A percentile compares a stretch with the other conserved stretches of the same genome.
Conservation (phyloP, 2,797 vertebrate species). For the Nannoperca obscura region DNA sequence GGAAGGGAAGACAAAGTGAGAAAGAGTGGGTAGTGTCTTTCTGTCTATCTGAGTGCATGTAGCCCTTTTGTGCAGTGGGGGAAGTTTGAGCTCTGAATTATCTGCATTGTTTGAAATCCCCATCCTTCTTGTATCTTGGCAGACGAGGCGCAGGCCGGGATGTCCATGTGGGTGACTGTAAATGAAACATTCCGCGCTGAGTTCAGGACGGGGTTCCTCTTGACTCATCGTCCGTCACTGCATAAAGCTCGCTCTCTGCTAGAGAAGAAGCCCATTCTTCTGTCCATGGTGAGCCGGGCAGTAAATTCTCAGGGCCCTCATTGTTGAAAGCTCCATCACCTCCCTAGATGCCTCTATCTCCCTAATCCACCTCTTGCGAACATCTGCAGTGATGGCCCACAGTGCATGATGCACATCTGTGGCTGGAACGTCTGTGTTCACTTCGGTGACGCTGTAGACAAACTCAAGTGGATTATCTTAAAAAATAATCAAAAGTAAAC, state of each 20-base stretch:
- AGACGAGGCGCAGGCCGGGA: constrained; percentile 60
- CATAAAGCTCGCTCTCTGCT: constrained; percentile 61
- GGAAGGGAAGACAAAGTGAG: constrained; percentile 60
- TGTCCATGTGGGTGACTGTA: constrained; percentile 73
- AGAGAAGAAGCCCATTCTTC: constrained; percentile 72
- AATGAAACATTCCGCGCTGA: constrained; percentile 74
- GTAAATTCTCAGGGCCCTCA: constrained; percentile 65
- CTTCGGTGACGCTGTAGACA: constrained; percentile 28
- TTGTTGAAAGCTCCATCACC: constrained; percentile 68
- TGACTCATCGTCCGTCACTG: constrained; percentile 75
- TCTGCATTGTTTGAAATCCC: constrained; percentile 76
- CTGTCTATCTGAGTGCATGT: constrained; percentile 39
- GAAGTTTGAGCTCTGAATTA: constrained; percentile 70
- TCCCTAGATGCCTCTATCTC: constrained; percentile 53
- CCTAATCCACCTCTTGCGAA: constrained; percentile 61
- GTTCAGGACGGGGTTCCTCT: constrained; percentile 78
- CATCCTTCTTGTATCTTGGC: constrained; percentile 72
- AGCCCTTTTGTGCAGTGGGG: constrained; percentile 46
- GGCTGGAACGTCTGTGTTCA: constrained; percentile 34
- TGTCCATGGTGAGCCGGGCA: constrained; percentile 46
- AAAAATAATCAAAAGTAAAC: constrained; percentile 59
- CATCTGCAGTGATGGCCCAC: constrained; percentile 50
- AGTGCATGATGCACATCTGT: constrained; percentile 30
- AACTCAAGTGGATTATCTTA: constrained; percentile 50
- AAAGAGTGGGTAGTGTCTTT: constrained; percentile 36